Evolutionary conservation across 2,797 vertebrate species (phyloP).

Genomic region (Vireo griseus): DNA sequence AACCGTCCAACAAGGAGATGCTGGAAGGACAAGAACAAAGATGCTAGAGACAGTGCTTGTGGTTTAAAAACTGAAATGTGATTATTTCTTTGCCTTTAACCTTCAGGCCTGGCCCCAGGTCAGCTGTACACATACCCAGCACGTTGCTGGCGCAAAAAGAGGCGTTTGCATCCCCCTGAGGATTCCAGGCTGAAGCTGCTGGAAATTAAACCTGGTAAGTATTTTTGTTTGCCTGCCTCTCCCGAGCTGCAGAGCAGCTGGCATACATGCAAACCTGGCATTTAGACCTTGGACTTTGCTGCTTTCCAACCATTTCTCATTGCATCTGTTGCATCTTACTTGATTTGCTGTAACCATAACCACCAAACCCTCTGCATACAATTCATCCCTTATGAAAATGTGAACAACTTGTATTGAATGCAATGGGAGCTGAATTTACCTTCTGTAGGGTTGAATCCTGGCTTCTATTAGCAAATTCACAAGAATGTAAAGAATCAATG

Average conservation of each 20-base stretch:
- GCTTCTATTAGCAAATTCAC: not conserved
- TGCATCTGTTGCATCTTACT: not conserved
- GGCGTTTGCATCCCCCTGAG: slow-evolving; percentile 88
- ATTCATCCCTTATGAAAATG: not conserved
- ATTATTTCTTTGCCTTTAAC: slow-evolving; percentile 55
- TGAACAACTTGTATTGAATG: not conserved
- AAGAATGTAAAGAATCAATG: not conserved
- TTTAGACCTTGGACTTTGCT: slow-evolving; percentile 14
- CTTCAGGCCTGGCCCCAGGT: slow-evolving; percentile 84
- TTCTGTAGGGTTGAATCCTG: not conserved
- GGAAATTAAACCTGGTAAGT: slow-evolving; percentile 91
- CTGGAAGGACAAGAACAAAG: slow-evolving; percentile 12
- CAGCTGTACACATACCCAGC: slow-evolving; percentile 95
- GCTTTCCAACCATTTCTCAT: not conserved
- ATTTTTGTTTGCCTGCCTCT: not conserved
- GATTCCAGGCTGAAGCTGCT: slow-evolving; percentile 90
- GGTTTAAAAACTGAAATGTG: slow-evolving; percentile 18
- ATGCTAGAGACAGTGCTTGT: not conserved
- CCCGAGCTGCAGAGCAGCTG: slow-evolving; percentile 15
- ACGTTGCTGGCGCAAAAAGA: slow-evolving; percentile 97
- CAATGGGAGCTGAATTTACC: not conserved
- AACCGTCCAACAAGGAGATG: not conserved
- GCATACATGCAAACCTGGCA: not conserved
- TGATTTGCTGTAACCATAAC: not conserved
- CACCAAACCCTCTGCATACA: not conserved